These are phyloP conservation scores for Corapipo altera DNA, from an alignment of 2,113 vertebrate species.

Conservation along the genomic window DNA sequence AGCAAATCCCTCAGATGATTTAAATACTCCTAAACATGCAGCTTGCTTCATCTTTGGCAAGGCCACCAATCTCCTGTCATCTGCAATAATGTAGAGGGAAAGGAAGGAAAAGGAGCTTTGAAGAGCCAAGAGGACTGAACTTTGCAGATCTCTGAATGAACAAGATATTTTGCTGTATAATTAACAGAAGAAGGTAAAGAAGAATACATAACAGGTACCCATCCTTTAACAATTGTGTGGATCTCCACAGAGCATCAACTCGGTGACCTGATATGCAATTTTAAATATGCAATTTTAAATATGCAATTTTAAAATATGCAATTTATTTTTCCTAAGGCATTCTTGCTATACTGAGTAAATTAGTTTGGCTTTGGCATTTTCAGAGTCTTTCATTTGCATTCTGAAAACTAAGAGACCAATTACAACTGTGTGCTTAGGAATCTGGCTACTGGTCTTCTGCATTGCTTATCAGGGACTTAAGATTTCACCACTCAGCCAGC, in stretches of 20 bases:
- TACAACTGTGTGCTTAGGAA: neutral
- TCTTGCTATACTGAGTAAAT: neutral
- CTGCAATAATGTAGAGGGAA: neutral
- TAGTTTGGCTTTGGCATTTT: neutral
- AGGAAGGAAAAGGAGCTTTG: neutral
- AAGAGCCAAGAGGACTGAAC: neutral
- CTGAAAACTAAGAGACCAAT: neutral
- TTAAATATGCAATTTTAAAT: neutral
- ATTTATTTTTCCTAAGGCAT: neutral
- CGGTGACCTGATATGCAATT: neutral
- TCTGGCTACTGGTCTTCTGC: neutral
- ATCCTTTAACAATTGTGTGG: neutral
- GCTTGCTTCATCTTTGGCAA: accelerated
- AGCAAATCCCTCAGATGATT: neutral
- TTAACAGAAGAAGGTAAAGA: neutral
- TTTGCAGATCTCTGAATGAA: neutral
- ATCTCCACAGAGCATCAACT: neutral
- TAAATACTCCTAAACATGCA: neutral
- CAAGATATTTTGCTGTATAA: neutral
- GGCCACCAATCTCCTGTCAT: neutral
- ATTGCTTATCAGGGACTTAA: neutral
- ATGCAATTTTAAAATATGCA: neutral
- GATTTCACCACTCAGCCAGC: neutral
- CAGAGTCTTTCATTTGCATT: neutral
- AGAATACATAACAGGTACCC: neutral